These are phyloP conservation scores for Hystrix brachyura DNA, from an alignment of 2,113 vertebrate genomes.

Conservation along the genomic window DNA sequence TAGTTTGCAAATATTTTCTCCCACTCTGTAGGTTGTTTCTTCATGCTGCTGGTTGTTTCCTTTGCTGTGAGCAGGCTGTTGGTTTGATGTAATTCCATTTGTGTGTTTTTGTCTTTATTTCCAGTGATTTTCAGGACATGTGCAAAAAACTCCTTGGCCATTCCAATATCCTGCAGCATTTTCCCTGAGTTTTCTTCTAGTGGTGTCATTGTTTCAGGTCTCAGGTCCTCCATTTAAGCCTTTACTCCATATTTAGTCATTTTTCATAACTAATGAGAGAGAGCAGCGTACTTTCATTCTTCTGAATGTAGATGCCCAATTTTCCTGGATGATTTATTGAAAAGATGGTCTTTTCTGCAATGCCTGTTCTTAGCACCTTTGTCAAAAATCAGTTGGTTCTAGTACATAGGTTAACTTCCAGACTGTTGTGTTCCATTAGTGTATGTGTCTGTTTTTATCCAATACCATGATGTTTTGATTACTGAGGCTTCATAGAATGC, in stretches of 20 bases:
- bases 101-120: not conserved
- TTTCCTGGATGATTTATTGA: not conserved
- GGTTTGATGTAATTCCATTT: not conserved
- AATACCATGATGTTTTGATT: not conserved
- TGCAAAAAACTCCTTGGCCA: not conserved
- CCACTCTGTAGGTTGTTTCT: not conserved
- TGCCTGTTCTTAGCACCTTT: not conserved
- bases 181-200: not conserved
- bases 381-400: not conserved
- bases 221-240: not conserved
- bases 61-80: not conserved
- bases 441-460: not conserved
- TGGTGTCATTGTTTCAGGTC: not conserved
- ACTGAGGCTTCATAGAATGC: not conserved
- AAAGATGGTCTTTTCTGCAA: not conserved
- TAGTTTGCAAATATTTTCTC: not conserved
- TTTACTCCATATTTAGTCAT: not conserved
- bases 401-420: not conserved
- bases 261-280: not conserved
- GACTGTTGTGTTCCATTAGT: not conserved
- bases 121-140: not conserved
- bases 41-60: not conserved
- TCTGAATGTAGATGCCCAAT: not conserved
- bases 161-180: not conserved
- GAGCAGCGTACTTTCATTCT: not conserved